These are phyloP conservation scores for Ormyrus nitidulus DNA, from an alignment of 2,888 invertebrate species.

Conservation along the genomic window DNA sequence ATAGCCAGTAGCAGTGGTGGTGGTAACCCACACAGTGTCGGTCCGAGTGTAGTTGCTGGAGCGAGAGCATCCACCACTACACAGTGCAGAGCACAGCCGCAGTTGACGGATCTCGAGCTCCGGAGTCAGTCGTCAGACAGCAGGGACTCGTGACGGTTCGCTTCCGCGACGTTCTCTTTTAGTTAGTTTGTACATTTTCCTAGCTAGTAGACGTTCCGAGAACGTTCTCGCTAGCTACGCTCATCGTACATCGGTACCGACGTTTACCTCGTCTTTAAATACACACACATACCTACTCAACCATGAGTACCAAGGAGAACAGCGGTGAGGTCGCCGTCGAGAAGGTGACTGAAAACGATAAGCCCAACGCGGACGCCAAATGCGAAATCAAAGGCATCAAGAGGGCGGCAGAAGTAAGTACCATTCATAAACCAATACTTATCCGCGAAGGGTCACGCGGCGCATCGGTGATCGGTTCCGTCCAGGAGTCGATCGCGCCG, in stretches of 20 bases:
- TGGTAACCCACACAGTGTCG: background rate
- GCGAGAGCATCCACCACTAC: constrained; percentile 14
- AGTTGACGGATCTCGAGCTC: constrained; percentile 48
- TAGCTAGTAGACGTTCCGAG: too few species aligned
- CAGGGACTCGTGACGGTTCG: constrained; percentile 5
- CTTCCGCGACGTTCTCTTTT: too few species aligned
- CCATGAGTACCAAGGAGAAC: constrained; percentile 89
- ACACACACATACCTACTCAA: constrained; percentile 48
- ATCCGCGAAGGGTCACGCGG: constrained; percentile 57
- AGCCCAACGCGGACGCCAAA: constrained; percentile 62
- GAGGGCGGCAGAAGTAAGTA: constrained; percentile 91
- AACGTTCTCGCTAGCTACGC: too few species aligned
- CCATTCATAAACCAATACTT: constrained; percentile 52
- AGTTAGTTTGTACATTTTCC: background rate
- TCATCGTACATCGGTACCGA: background rate
- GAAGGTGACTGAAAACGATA: constrained; percentile 84
- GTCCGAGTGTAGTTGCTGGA: background rate
- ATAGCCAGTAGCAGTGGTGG: constrained; percentile 11
- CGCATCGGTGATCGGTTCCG: background rate
- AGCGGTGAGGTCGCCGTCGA: constrained; percentile 92
- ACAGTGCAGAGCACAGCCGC: constrained; percentile 19
- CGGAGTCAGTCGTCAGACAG: background rate
- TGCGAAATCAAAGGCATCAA: constrained; percentile 91
- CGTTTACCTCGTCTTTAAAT: background rate
- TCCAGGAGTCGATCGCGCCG: constrained; percentile 43